Conservation (phyloP, 1,140 invertebrate species). For the Pseudomyrmex sp. region DNA sequence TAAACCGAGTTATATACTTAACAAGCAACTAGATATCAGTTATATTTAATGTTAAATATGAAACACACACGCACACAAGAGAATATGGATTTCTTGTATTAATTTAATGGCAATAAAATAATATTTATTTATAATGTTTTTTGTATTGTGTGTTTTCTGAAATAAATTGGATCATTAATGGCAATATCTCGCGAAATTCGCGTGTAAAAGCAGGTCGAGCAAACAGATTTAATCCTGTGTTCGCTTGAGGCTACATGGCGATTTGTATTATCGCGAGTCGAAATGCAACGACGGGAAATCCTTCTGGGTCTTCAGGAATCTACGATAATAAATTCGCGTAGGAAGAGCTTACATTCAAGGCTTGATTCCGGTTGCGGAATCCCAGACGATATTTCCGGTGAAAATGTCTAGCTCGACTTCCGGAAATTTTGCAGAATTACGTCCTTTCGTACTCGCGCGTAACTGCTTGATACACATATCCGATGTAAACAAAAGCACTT, state of each 20-base stretch:
- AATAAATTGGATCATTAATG: slow-evolving; percentile 28
- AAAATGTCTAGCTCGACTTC: slow-evolving; percentile 51
- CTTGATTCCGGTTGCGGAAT: slow-evolving; percentile 37
- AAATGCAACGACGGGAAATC: slow-evolving; percentile 31
- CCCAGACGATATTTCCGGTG: slow-evolving; percentile 48
- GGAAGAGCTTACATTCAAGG: slow-evolving; percentile 57
- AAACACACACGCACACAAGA: not conserved
- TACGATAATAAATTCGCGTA: slow-evolving; percentile 61
- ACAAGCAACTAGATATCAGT: not conserved
- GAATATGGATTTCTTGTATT: not conserved
- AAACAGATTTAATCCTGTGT: slow-evolving; percentile 41
- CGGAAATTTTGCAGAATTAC: slow-evolving; percentile 3
- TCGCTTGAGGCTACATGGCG: slow-evolving; percentile 22
- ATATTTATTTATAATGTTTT: not conserved
- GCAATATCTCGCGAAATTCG: slow-evolving; percentile 7
- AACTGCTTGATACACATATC: not conserved
- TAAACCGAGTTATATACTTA: not conserved
- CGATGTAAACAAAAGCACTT: not conserved
- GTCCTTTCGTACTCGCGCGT: not conserved
- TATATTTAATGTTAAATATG: not conserved
- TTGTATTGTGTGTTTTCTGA: slow-evolving; percentile 1
- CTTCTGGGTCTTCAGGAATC: slow-evolving; percentile 21
- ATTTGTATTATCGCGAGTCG: slow-evolving; percentile 28
- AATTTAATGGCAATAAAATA: not conserved
- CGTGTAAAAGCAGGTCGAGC: slow-evolving; percentile 18